Conservation (phyloP, 2,797 vertebrate genomes). For the Etheostoma nigrum region DNA sequence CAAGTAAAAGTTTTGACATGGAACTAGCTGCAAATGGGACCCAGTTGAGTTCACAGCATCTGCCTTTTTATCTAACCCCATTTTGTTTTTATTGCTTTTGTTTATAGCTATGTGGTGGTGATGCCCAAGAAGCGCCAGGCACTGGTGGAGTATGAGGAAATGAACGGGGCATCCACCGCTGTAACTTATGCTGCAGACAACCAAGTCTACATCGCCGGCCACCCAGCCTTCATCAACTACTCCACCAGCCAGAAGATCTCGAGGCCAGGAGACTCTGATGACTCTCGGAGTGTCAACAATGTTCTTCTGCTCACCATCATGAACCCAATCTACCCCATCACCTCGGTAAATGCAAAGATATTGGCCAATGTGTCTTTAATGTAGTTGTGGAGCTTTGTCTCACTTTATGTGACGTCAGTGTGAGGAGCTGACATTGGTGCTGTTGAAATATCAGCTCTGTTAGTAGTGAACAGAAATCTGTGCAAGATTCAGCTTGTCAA, state of each 20-base stretch:
- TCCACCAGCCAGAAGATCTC: slow-evolving; percentile 99
- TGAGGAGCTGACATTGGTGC: no score
- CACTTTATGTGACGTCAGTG: background rate
- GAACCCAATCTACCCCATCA: slow-evolving; percentile 93
- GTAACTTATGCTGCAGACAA: slow-evolving; percentile 96
- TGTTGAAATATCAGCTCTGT: background rate
- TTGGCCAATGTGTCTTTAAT: background rate
- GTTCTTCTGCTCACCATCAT: slow-evolving; percentile 96
- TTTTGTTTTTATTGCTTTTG: background rate
- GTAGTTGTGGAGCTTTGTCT: background rate
- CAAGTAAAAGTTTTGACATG: background rate
- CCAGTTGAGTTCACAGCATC: background rate
- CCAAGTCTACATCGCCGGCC: slow-evolving; percentile 95
- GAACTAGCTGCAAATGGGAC: background rate
- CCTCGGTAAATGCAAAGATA: slow-evolving; percentile 75
- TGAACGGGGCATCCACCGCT: slow-evolving; percentile 92
- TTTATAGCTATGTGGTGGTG: slow-evolving; percentile 93
- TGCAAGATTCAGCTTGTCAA: no score
- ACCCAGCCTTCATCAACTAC: slow-evolving; percentile 97
- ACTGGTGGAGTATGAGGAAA: slow-evolving; percentile 95
- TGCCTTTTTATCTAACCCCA: background rate
- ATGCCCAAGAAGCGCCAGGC: slow-evolving; percentile 98
- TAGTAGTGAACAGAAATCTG: no score
- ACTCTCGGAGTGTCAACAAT: slow-evolving; percentile 94
- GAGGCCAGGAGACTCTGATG: slow-evolving; percentile 92